Evolutionary conservation across 2,113 vertebrate genomes (phyloP).

Genomic region (Lathamus discolor): DNA sequence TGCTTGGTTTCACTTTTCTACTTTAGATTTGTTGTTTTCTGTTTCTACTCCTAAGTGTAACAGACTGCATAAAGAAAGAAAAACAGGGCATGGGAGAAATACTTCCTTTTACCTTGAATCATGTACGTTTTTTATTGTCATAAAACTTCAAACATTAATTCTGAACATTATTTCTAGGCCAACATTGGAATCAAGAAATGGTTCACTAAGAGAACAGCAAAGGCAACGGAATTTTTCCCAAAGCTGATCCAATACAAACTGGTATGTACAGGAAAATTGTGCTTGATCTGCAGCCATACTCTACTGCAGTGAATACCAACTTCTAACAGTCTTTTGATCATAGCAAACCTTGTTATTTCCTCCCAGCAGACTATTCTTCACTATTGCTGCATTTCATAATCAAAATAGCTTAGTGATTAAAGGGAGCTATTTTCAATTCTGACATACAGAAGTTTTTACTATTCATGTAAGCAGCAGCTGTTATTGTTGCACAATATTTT

Average conservation of each 20-base stretch:
- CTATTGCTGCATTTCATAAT: neutral
- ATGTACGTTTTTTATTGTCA: neutral
- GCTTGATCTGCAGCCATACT: neutral
- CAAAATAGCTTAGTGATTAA: neutral
- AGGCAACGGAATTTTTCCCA: neutral
- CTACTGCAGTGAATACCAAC: neutral
- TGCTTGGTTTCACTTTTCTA: neutral
- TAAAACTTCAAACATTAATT: neutral
- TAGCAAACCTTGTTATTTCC: neutral
- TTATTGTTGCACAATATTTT: neutral
- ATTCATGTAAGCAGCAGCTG: neutral
- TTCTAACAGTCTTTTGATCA: slow-evolving; percentile 14
- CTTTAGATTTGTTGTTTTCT: neutral
- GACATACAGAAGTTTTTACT: neutral
- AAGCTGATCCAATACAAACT: neutral
- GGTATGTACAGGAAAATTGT: neutral
- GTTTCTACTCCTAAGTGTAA: neutral
- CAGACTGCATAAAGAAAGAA: neutral
- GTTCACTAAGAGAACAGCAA: neutral
- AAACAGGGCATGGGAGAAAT: neutral
- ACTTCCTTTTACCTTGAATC: neutral
- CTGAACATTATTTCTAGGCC: neutral
- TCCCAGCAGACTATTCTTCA: neutral
- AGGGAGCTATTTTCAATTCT: neutral
- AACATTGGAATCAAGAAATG: neutral